Conservation (phyloP, 92 coral and sea anemone species). For the Porites lobata region DNA sequence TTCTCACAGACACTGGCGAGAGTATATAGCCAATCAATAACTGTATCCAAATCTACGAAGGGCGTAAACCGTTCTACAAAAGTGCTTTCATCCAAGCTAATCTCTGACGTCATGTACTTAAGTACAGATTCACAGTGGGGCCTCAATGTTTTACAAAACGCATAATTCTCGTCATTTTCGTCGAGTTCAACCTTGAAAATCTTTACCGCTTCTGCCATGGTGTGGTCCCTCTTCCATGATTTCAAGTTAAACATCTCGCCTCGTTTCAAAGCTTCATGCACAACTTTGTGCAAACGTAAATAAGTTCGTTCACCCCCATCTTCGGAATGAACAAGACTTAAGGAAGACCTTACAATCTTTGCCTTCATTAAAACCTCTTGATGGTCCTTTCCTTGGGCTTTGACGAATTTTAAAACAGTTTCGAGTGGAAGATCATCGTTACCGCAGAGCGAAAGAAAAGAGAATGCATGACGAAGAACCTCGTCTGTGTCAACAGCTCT, state of each 20-base stretch:
- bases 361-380: not conserved
- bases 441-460: not conserved
- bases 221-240: not conserved
- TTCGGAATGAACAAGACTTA: not conserved
- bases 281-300: not conserved
- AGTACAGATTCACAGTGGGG: too few species aligned
- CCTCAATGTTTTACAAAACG: not conserved
- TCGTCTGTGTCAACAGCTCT: slow-evolving; percentile 72
- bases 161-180: not conserved
- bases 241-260: not conserved
- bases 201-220: not conserved
- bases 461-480: slow-evolving; percentile 56
- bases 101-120: too few species aligned
- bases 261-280: not conserved
- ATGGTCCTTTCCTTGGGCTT: too few species aligned
- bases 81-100: too few species aligned
- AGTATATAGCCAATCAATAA: too few species aligned
- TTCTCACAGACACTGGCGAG: too few species aligned
- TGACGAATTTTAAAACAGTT: not conserved
- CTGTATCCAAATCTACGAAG: too few species aligned
- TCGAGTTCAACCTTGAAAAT: not conserved
- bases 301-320: not conserved
- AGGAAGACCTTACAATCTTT: not conserved
- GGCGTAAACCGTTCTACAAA: too few species aligned
- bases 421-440: not conserved